Conservation (phyloP, 2,797 vertebrate genomes). For the Siniperca scherzeri region DNA sequence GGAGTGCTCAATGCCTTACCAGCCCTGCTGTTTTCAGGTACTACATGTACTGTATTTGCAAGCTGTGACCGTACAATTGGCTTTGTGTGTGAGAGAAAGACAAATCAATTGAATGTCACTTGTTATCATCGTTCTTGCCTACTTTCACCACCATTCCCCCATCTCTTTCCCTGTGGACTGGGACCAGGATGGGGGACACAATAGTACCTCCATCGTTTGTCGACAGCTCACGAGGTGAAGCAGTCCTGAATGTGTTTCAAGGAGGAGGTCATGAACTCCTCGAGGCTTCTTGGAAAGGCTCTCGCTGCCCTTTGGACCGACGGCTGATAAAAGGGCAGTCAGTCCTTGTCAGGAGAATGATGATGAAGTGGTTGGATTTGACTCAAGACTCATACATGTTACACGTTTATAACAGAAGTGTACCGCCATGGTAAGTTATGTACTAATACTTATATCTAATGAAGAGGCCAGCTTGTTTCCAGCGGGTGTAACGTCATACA, state of each 20-base stretch:
- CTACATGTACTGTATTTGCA: background rate
- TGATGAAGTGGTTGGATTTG: constrained; percentile 32
- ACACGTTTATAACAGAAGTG: background rate
- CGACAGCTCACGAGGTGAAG: constrained; percentile 5
- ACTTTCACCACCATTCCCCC: background rate
- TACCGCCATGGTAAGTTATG: constrained; percentile 66
- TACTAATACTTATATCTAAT: background rate
- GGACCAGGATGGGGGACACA: background rate
- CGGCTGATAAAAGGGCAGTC: constrained; percentile 53
- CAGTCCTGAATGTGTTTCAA: constrained; percentile 16
- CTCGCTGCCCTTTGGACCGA: constrained; percentile 73
- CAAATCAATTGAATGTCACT: background rate
- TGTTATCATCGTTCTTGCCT: background rate
- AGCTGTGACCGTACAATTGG: background rate
- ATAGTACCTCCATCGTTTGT: background rate
- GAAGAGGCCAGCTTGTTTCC: background rate
- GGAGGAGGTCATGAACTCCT: constrained; percentile 62
- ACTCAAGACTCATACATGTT: background rate
- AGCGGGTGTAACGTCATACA: background rate
- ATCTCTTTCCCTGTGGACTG: background rate
- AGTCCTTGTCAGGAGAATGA: constrained; percentile 1
- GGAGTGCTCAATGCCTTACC: background rate
- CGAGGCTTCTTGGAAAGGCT: constrained; percentile 43
- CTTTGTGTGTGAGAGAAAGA: background rate
- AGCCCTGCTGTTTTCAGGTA: background rate